A percentile compares a stretch with the other conserved stretches of the same genome.
phyloP scores from a whole-genome alignment of 2,113 vertebrate genomes.

The Megalops atlanticus region DNA sequence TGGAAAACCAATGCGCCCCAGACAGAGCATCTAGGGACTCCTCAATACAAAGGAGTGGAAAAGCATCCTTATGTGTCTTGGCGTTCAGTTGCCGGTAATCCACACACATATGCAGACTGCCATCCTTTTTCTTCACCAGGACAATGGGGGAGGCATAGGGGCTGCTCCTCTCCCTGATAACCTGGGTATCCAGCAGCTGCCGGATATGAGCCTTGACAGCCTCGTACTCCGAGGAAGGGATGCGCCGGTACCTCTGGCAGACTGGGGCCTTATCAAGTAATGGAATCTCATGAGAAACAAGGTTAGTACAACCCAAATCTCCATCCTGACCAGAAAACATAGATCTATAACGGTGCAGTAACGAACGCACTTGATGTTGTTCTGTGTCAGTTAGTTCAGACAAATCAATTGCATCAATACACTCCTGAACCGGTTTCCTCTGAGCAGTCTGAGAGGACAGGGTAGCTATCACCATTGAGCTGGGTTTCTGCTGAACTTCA shows the following conservation, averaged over 20 bases:
- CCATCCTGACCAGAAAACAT: background rate
- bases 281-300: constrained; percentile 3
- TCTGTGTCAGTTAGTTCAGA: background rate
- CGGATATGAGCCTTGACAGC: background rate
- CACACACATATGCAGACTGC: too few species aligned
- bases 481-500: background rate
- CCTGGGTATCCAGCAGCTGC: background rate
- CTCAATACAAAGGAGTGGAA: too few species aligned
- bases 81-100: too few species aligned
- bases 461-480: background rate
- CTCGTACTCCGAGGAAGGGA: background rate
- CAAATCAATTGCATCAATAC: background rate
- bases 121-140: too few species aligned
- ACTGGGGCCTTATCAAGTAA: background rate
- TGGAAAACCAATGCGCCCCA: too few species aligned
- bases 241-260: background rate
- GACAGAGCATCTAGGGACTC: too few species aligned
- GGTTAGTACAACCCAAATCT: constrained; percentile 1
- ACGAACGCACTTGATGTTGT: background rate
- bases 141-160: too few species aligned
- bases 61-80: too few species aligned
- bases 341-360: background rate
- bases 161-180: background rate
- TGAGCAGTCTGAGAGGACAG: background rate
- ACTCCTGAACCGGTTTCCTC: background rate